Percentiles rank a stretch among this genome's conserved stretches.
These are phyloP conservation scores for Sitodiplosis mosellana DNA, from an alignment of 1,140 invertebrate species.

Conservation along the genomic window DNA sequence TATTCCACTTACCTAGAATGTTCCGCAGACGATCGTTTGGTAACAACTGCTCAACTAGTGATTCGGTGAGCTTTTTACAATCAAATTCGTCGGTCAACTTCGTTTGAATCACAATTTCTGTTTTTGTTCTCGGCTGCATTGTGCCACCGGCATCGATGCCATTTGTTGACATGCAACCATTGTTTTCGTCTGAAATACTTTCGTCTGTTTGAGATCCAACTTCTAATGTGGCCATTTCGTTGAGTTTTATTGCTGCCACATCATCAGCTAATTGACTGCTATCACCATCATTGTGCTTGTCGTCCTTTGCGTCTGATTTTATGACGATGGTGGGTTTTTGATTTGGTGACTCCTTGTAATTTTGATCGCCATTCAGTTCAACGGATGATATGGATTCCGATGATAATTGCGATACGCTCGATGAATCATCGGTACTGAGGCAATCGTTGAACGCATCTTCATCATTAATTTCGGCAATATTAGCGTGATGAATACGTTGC, in stretches of 20 bases:
- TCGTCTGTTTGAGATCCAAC: conserved; percentile 42
- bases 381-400: neutral
- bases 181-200: conserved; percentile 9
- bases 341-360: conserved; percentile 1
- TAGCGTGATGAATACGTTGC: conserved; percentile 6
- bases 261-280: conserved; percentile 6
- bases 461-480: neutral
- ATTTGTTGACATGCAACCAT: conserved; percentile 6
- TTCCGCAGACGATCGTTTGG: conserved; percentile 48
- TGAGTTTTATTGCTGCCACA: conserved; percentile 36
- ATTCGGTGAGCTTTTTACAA: conserved; percentile 53
- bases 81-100: conserved; percentile 39
- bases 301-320: neutral
- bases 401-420: neutral
- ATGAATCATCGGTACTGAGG: neutral
- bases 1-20: conserved; percentile 36
- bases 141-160: neutral
- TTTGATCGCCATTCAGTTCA: neutral
- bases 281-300: neutral
- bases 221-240: conserved; percentile 39
- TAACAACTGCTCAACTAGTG: conserved; percentile 48
- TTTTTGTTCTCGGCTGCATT: conserved; percentile 1
- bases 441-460: neutral
- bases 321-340: neutral
- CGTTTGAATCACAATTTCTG: conserved; percentile 1